Base-by-base conservation (phyloP, 1,140 invertebrate species). In the Capitella teleta region DNA sequence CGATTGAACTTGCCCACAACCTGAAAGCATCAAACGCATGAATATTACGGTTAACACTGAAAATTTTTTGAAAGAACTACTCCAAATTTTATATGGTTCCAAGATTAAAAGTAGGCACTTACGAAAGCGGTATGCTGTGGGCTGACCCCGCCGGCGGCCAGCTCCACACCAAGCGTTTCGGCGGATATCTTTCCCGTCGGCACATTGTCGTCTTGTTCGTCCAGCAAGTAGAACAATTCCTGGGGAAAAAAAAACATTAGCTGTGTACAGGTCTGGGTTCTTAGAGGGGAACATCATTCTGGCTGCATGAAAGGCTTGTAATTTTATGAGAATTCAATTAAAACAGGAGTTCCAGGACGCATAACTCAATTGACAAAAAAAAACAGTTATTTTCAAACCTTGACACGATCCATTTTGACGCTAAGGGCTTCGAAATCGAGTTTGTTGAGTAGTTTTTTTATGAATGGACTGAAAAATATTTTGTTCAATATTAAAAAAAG, bases 1-100 rank as follows among this genome's bases (percentile, higher is more conserved):
- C 66, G 54, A 57, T 70, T 65, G 43, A 72, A 69, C 51, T 72
- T 72, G 43, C 53, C 60, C 28, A 68, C 46, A 5, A 69, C 65
- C 68, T 70, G 59, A 21, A 60, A 59, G 25, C n/a, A n/a, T n/a
- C n/a, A n/a, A n/a, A n/a, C n/a, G n/a, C n/a, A n/a, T n/a, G n/a
- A n/a, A n/a, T n/a, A n/a, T n/a, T n/a, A n/a, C n/a, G n/a, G n/a
- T n/a, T n/a, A n/a, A n/a, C n/a, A n/a, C n/a, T n/a, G n/a, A n/a
- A n/a, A n/a, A n/a, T n/a, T n/a, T n/a, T n/a, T n/a, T n/a, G n/a
- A n/a, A n/a, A n/a, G n/a, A n/a, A n/a, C n/a, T n/a, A n/a, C n/a
- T n/a, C n/a, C n/a, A n/a, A n/a, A n/a, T n/a, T n/a, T n/a, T n/a
- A n/a, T n/a, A n/a, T n/a, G n/a, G n/a, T n/a, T n/a, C n/a, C n/a